Percentiles rank a stretch among this genome's conserved stretches.
These are phyloP conservation scores for Nowickia ferox DNA, from an alignment of 2,888 invertebrate genomes.

Conservation along the genomic window DNA sequence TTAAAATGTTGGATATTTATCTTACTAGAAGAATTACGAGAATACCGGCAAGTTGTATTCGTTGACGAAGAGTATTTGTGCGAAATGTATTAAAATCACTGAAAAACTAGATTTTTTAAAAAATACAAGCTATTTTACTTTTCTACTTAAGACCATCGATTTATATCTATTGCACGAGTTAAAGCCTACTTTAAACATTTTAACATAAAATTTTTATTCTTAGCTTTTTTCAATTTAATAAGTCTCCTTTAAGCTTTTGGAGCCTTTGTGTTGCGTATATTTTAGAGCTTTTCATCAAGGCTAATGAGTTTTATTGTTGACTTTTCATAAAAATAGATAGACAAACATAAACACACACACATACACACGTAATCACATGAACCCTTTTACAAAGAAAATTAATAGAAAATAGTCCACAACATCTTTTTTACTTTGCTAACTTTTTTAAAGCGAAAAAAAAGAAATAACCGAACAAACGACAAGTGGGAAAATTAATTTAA, in stretches of 20 bases:
- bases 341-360: conserved; percentile 11
- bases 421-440: neutral
- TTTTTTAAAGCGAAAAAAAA: conserved; percentile 25
- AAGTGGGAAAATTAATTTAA: neutral
- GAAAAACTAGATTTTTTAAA: too few species aligned
- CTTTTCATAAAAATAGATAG: neutral
- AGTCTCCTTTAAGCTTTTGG: neutral
- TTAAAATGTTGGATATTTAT: too few species aligned
- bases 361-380: neutral
- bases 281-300: conserved; percentile 7
- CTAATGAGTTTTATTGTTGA: conserved; percentile 43
- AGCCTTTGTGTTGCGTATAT: neutral
- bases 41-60: too few species aligned
- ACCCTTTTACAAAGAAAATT: neutral
- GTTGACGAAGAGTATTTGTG: too few species aligned
- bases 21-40: too few species aligned
- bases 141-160: too few species aligned
- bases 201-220: too few species aligned
- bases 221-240: neutral
- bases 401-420: conserved; percentile 10
- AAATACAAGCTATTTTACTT: too few species aligned
- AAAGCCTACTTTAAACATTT: too few species aligned
- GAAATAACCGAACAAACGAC: neutral
- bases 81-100: too few species aligned
- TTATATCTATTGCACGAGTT: too few species aligned